Evolutionary conservation across 2,113 vertebrate genomes (phyloP), one percentile per base, ranked within the genome.

Genomic region (Macquaria australasica): DNA sequence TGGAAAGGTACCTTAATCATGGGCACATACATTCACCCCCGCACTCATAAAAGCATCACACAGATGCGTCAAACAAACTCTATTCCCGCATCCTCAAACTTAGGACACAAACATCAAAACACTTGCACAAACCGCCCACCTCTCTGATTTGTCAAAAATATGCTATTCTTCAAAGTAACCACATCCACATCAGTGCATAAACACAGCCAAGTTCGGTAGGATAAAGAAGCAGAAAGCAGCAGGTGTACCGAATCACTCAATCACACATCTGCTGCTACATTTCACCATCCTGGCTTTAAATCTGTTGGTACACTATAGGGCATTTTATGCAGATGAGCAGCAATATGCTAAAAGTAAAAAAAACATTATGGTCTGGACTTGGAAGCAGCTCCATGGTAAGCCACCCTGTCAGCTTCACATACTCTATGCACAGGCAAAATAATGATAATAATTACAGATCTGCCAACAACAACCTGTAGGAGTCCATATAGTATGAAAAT

Each of bases 361-460:
- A 73, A 73, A 82, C 39, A 81, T 75, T 70, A 53, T 41, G 75
- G 66, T 78, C 72, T 64, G 16, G 31, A 77, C 50, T 45, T 71
- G 51, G 62, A 87, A 62, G 81, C 62, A 71, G 67, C 41, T 77
- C 69, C 8, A 18, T 50, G 56, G 76, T 71, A 62, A 73, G 23
- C 69, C 66, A 51, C 23, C 56, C 66, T 72, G 41, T 76, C 66
- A 66, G 79, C 67, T 41, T 55, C 23, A 31, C 15, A 62, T 71
- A 68, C 66, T 50, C 59, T 81, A 69, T 75, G 59, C 62, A 43
- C 39, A 74, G 50, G 55, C 63, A 84, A 82, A 84, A 85, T 80
- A 78, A 78, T 78, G 63, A 80, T 83, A 93, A 82, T 90, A 91
- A 89, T 89, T 77, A 90, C 73, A 88, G 70, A 77, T 81, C 82